Conservation (phyloP, 2,888 invertebrate genomes). For the Plagodis pulveraria region DNA sequence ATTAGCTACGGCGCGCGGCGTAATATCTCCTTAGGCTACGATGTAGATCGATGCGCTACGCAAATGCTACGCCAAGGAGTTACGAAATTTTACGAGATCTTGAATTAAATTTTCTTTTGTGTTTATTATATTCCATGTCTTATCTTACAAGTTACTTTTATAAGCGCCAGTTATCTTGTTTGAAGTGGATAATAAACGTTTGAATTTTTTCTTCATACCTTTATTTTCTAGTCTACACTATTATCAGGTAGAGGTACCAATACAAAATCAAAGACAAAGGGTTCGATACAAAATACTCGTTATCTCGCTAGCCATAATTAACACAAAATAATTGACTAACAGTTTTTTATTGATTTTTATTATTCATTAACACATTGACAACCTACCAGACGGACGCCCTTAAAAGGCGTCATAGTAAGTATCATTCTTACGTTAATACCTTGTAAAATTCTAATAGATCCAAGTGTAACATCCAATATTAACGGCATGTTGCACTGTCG, state of each 20-base stretch:
- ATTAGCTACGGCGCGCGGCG: slow-evolving; percentile 17
- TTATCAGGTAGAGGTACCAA: no score
- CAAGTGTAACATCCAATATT: slow-evolving; percentile 15
- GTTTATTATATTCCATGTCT: no score
- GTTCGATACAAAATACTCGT: no score
- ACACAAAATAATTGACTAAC: not conserved
- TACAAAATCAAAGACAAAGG: no score
- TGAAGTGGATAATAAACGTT: no score
- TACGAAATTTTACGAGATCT: slow-evolving; percentile 10
- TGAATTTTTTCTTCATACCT: no score
- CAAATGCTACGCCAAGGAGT: not conserved
- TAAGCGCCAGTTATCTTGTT: no score
- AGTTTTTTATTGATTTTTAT: not conserved
- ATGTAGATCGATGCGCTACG: slow-evolving; percentile 14
- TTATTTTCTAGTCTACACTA: no score
- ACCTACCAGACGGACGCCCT: not conserved
- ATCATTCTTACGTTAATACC: not conserved
- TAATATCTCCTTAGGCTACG: slow-evolving; percentile 10
- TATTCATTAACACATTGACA: not conserved
- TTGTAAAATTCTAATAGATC: slow-evolving; percentile 4
- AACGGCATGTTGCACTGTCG: slow-evolving; percentile 5
- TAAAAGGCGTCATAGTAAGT: no score
- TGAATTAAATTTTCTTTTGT: not conserved
- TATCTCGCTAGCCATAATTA: no score
- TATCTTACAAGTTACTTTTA: no score